These are phyloP conservation scores for Eupithecia centaureata DNA, from an alignment of 2,888 invertebrate genomes.

Conservation along the genomic window DNA sequence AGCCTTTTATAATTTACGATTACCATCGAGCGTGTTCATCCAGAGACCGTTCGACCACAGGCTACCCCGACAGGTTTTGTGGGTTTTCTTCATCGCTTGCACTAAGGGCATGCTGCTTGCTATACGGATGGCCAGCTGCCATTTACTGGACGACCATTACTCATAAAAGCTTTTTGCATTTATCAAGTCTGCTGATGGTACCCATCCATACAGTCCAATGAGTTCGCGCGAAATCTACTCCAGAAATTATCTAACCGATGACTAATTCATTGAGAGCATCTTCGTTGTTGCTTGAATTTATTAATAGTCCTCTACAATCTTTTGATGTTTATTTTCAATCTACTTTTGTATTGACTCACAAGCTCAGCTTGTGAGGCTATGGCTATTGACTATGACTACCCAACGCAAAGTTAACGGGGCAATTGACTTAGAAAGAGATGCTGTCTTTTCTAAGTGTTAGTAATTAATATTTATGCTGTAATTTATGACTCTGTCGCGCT, in stretches of 20 bases:
- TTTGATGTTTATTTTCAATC: slow-evolving; percentile 46
- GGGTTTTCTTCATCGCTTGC: slow-evolving; percentile 57
- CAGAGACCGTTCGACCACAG: slow-evolving; percentile 49
- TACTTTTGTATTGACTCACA: slow-evolving; percentile 45
- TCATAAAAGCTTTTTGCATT: slow-evolving; percentile 51
- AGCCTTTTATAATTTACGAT: slow-evolving; percentile 76
- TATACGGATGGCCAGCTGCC: slow-evolving; percentile 65
- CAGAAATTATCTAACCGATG: slow-evolving; percentile 16
- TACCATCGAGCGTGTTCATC: slow-evolving; percentile 64
- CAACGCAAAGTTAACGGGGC: slow-evolving; percentile 49
- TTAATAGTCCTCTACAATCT: slow-evolving; percentile 25
- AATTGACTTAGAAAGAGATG: slow-evolving; percentile 52
- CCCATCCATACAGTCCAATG: slow-evolving; percentile 14
- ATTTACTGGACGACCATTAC: slow-evolving; percentile 54
- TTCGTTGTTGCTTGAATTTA: slow-evolving; percentile 29
- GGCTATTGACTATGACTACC: slow-evolving; percentile 4
- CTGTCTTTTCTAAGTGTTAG: slow-evolving; percentile 49
- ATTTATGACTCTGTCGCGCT: slow-evolving; percentile 49
- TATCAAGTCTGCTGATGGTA: slow-evolving; percentile 31
- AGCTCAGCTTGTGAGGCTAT: slow-evolving; percentile 40
- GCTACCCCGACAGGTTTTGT: slow-evolving; percentile 68
- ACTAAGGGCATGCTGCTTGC: slow-evolving; percentile 46
- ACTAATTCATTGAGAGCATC: slow-evolving; percentile 27
- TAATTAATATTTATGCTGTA: slow-evolving; percentile 49
- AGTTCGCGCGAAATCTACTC: slow-evolving; percentile 16